These are phyloP conservation scores for Leptodactylus fallax DNA, from an alignment of 2,797 vertebrate species.

Conservation along the genomic window DNA sequence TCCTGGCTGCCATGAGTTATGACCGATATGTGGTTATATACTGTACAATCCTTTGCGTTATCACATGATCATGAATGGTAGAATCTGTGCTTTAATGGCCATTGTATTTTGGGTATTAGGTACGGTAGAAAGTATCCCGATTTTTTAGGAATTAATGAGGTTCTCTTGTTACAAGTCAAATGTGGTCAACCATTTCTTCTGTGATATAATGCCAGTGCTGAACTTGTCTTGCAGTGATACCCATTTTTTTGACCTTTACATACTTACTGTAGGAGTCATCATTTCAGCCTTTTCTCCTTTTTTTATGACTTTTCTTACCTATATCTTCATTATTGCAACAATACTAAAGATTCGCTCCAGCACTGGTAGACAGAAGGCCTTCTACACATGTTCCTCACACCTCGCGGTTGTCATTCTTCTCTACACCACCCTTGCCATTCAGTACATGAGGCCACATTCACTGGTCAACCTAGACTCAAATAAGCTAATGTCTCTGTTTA, in stretches of 20 bases:
- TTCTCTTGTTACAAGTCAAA: conserved; percentile 23
- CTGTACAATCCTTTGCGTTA: not conserved
- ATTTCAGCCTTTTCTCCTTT: conserved; percentile 12
- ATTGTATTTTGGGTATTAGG: not conserved
- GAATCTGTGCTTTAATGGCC: not conserved
- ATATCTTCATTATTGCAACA: conserved; percentile 49
- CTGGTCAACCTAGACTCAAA: conserved; percentile 20
- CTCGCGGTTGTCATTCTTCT: conserved; percentile 26
- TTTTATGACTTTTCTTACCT: conserved; percentile 39
- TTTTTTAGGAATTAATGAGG: not conserved
- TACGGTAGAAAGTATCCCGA: not conserved
- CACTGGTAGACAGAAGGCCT: conserved; percentile 41
- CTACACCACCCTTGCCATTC: conserved; percentile 16
- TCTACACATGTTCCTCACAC: conserved; percentile 60
- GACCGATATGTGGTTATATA: no score
- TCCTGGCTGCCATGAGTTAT: no score
- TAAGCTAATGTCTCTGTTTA: conserved; percentile 30
- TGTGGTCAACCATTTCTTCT: conserved; percentile 28
- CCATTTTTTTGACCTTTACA: not conserved
- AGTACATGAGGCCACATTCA: conserved; percentile 30
- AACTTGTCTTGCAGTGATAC: conserved; percentile 26
- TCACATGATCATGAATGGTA: conserved; percentile 25
- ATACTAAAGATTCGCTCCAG: conserved; percentile 45
- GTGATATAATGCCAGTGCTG: conserved; percentile 15
- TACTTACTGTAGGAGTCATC: not conserved